Evolutionary conservation across 2,113 vertebrate species (phyloP), one percentile per base, ranked within the genome.

Genomic region (Chloebia gouldiae): DNA sequence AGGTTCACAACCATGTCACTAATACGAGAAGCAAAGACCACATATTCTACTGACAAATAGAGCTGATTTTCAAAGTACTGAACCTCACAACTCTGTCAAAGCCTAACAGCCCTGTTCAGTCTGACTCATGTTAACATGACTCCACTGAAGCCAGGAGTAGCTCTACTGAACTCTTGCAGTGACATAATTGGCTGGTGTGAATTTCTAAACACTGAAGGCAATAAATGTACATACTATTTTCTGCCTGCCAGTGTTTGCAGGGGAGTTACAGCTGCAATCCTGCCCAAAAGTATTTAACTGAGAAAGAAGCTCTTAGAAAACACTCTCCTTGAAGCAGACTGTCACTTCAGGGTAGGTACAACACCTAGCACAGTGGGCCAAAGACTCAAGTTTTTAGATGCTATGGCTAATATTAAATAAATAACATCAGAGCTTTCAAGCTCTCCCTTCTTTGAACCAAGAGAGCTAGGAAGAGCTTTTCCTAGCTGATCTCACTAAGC

Each of bases 401-500:
- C 13, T 72, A 10, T 3, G 3, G 21, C 6, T 49, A 85, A 3
- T 42, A 49, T 79, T 59, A 33, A 71, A 81, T 40, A 35, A 81
- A 51, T 13, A 70, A n/a, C 13, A 24, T 66, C 23, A 66, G 54
- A 82, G 54, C 35, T 69, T 81, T 80, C 35, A 66, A 80, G 37
- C n/a, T 31, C 28, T 72, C 88, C 42, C 8, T 56, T 57, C 82
- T 95, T 87, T 86, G 68, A 66, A 75, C 39, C 31, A 56, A 56
- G 35, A 60, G 79, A 91, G 47, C 22, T 35, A 70, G 76, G n/a
- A 83, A 73, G 45, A 81, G 69, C 28, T 93, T 86, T 92, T 93
- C 45, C 88, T 90, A 93, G 64, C 64, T 94, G 92, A 92, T 90
- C 92, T 86, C 69, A 64, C 84, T 60, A 84, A 77, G 91, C 93